A percentile compares a stretch with the other conserved stretches of the same genome.
Evolutionary conservation across 2,888 invertebrate genomes (phyloP).

Genomic region (Drosophila robusta): DNA sequence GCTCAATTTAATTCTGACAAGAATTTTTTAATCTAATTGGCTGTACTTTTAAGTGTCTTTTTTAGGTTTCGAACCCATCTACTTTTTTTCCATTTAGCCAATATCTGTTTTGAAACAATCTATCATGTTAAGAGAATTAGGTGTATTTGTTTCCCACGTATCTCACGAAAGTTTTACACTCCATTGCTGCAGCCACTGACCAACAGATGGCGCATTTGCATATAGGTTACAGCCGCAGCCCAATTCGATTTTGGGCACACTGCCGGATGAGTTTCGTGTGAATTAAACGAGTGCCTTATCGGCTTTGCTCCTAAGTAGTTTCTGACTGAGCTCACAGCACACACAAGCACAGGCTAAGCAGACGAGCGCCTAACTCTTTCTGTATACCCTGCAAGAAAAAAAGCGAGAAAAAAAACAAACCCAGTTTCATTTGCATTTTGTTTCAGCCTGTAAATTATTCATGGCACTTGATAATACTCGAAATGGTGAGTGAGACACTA

Average conservation of each 20-base stretch:
- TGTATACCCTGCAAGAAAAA: not conserved
- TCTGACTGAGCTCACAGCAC: not conserved
- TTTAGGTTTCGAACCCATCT: too few species aligned
- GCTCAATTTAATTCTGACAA: too few species aligned
- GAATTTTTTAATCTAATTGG: too few species aligned
- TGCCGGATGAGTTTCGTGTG: slow-evolving; percentile 11
- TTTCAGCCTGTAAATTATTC: slow-evolving; percentile 45
- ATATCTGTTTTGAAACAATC: too few species aligned
- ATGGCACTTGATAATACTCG: slow-evolving; percentile 44
- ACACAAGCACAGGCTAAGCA: not conserved
- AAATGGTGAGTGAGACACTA: slow-evolving; percentile 39
- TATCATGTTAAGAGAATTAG: too few species aligned
- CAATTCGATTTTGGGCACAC: not conserved
- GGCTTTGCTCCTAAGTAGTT: slow-evolving; percentile 4
- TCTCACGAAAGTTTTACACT: not conserved
- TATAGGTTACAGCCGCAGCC: not conserved
- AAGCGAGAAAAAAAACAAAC: not conserved
- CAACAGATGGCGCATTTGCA: slow-evolving; percentile 25
- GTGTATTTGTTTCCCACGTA: too few species aligned
- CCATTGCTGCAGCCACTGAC: not conserved
- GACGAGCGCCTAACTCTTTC: not conserved
- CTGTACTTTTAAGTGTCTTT: too few species aligned
- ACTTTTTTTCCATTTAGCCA: too few species aligned
- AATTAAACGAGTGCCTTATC: not conserved
- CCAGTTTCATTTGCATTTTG: slow-evolving; percentile 35